phyloP scores from a whole-genome alignment of 1,140 invertebrate genomes.

The Subanguina moxae region DNA sequence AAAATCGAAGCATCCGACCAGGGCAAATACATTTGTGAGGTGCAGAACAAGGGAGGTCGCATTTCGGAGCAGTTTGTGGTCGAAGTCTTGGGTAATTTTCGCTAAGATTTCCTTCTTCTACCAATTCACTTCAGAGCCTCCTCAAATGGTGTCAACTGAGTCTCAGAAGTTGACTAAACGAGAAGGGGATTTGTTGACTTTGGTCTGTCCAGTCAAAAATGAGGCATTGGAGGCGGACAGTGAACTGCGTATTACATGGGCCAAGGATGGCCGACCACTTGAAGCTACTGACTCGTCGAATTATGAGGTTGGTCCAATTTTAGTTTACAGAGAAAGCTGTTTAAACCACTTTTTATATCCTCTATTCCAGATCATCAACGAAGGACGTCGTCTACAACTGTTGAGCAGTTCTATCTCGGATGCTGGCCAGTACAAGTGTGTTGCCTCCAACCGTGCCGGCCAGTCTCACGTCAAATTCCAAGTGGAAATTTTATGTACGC shows the following conservation, averaged over 20 bases:
- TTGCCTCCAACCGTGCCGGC: constrained; percentile 54
- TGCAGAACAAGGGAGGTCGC: constrained; percentile 46
- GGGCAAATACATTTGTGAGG: constrained; percentile 49
- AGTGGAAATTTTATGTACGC: constrained; percentile 56
- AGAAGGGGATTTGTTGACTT: constrained; percentile 47
- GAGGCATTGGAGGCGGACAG: constrained; percentile 5
- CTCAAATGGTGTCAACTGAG: constrained; percentile 39
- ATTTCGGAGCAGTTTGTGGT: constrained; percentile 44
- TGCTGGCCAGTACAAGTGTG: constrained; percentile 51
- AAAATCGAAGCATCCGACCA: constrained; percentile 36
- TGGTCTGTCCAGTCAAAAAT: constrained; percentile 48
- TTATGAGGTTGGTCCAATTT: constrained; percentile 16
- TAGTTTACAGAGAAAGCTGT: not conserved
- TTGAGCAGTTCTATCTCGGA: constrained; percentile 27
- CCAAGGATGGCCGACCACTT: constrained; percentile 52
- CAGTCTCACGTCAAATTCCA: constrained; percentile 50
- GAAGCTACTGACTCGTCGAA: constrained; percentile 25
- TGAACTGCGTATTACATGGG: constrained; percentile 40
- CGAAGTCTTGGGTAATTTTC: constrained; percentile 43
- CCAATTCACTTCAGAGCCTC: constrained; percentile 44
- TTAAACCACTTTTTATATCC: not conserved
- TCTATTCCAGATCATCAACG: constrained; percentile 37
- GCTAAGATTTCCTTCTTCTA: not conserved
- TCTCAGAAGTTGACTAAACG: constrained; percentile 19
- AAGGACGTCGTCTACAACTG: constrained; percentile 45